Percentiles rank a stretch among this genome's conserved stretches.
Evolutionary conservation across 2,113 vertebrate genomes (phyloP).

Genomic region (Erythrolamprus reginae): DNA sequence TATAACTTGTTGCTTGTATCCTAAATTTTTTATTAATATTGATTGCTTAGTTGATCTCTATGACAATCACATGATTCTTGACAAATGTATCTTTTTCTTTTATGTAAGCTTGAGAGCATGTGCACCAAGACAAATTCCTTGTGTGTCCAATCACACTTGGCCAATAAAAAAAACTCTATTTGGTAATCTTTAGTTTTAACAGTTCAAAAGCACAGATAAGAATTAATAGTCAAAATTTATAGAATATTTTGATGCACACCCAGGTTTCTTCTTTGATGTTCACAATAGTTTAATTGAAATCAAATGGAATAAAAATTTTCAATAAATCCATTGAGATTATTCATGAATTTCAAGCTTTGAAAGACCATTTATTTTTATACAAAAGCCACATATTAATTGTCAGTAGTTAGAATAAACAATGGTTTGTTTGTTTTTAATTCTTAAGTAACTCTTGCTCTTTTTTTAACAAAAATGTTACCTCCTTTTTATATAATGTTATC

Average conservation of each 20-base stretch:
- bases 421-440: not conserved
- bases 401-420: rapidly evolving
- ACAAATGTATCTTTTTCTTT: too few species aligned
- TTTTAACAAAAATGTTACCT: not conserved
- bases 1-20: too few species aligned
- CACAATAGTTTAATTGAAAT: conserved; percentile 26
- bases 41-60: too few species aligned
- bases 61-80: too few species aligned
- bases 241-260: conserved; percentile 21
- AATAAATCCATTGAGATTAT: conserved; percentile 10
- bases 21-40: too few species aligned
- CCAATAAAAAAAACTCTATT: too few species aligned
- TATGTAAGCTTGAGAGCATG: too few species aligned
- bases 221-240: conserved; percentile 10
- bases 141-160: too few species aligned
- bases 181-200: conserved; percentile 13
- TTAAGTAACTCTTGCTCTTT: not conserved
- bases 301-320: conserved; percentile 49
- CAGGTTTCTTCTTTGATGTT: not conserved
- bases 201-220: conserved; percentile 21
- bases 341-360: not conserved
- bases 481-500: not conserved
- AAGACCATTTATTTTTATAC: not conserved
- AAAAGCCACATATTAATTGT: not conserved
- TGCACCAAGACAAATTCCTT: too few species aligned